Base-by-base conservation (phyloP, 2,888 invertebrate genomes). In the Lathronympha strigana region DNA sequence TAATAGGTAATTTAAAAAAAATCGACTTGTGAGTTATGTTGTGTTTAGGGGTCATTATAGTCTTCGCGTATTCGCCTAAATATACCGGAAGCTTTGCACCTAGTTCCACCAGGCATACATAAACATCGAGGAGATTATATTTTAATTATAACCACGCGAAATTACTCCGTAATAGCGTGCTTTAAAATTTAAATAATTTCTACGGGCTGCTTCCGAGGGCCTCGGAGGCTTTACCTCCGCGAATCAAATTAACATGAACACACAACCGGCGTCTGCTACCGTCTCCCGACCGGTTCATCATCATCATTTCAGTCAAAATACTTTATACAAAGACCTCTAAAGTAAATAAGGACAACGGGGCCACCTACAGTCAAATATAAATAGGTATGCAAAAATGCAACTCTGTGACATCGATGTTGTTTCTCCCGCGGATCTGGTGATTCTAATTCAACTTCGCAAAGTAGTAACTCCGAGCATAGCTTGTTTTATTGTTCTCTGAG, bases 241-340 rank as follows among this genome's bases (percentile, higher is more conserved):
- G 81, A 86, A 88, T 88, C 84, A 83, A 86, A 86, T 87, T 87
- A 87, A 81, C 87, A 83, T 83, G 82, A 78, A 74, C 77, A 77
- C 76, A 77, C 78, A 75, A 76, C 80, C 74, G 79, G 71, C 74
- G 68, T 73, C 69, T 67, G 68, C 69, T 72, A 73, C 81, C 80
- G 82, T 83, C 82, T 76, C n/a, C 40, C 9, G 40, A 40, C 25
- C 25, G 33, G 15, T 4, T n/a, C n/a, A n/a, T n/a, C n/a, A n/a
- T n/a, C n/a, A n/a, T n/a, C n/a, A n/a, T n/a, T n/a, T n/a, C n/a
- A n/a, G n/a, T n/a, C n/a, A n/a, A n/a, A n/a, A n/a, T n/a, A n/a
- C n/a, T n/a, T n/a, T n/a, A n/a, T n/a, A n/a, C n/a, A n/a, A n/a
- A n/a, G n/a, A n/a, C n/a, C n/a, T n/a, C n/a, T n/a, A n/a, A n/a